Percentiles rank a stretch among this genome's conserved stretches.
phyloP scores from a whole-genome alignment of 2,113 vertebrate genomes.

The Sminthopsis crassicaudata region DNA sequence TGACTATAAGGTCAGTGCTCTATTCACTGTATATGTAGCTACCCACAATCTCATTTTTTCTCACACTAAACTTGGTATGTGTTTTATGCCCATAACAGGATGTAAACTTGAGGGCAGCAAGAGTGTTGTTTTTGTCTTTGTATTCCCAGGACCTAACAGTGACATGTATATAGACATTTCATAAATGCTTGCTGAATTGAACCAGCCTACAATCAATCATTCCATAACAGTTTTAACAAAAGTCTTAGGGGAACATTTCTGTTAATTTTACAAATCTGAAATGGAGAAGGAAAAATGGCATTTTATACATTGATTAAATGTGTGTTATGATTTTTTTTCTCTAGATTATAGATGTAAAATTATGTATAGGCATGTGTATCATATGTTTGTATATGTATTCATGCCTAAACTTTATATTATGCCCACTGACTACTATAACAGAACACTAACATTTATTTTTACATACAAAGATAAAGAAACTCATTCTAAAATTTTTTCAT shows the following conservation, averaged over 20 bases:
- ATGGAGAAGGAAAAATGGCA: constrained; percentile 34
- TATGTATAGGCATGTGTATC: too few relatives aligned
- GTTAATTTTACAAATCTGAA: constrained; percentile 32
- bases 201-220: constrained; percentile 26
- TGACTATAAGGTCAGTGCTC: too few relatives aligned
- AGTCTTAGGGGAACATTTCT: constrained; percentile 24
- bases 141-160: not conserved
- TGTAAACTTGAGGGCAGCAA: not conserved
- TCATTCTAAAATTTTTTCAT: constrained; percentile 25
- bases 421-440: not conserved
- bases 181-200: constrained; percentile 13
- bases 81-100: not conserved
- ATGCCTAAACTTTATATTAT: not conserved
- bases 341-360: not conserved
- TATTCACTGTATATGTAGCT: too few relatives aligned
- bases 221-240: constrained; percentile 49
- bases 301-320: constrained; percentile 49
- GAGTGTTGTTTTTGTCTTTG: not conserved
- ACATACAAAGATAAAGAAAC: constrained; percentile 20
- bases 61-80: not conserved
- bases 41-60: not conserved
- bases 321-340: not conserved
- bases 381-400: not conserved
- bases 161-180: not conserved
- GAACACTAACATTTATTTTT: not conserved